Conservation (phyloP, 1,140 invertebrate genomes). For the Campoletis sonorensis region DNA sequence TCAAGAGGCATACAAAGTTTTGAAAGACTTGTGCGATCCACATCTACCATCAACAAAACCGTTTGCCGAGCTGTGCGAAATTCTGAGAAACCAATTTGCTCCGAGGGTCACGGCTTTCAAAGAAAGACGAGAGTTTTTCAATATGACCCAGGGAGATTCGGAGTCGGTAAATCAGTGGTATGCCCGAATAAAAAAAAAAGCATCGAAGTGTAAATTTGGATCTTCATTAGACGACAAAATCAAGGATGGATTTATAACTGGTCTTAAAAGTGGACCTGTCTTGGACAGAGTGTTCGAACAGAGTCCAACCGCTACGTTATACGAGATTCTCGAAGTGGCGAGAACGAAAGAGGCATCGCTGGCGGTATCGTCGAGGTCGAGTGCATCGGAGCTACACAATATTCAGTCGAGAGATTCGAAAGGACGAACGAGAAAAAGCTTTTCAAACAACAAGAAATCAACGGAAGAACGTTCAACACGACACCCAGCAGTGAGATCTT, state of each 20-base stretch:
- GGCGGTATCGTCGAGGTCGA: conserved; percentile 47
- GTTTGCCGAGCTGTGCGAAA: conserved; percentile 50
- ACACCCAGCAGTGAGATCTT: not conserved
- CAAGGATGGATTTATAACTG: conserved; percentile 61
- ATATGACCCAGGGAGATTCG: conserved; percentile 42
- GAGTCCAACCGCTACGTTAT: conserved; percentile 49
- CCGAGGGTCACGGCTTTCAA: conserved; percentile 49
- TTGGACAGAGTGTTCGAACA: conserved; percentile 59
- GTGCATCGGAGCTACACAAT: conserved; percentile 41
- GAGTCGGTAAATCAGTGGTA: conserved; percentile 54
- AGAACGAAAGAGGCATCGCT: conserved; percentile 58
- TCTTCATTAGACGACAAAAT: conserved; percentile 51
- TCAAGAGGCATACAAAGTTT: conserved; percentile 50
- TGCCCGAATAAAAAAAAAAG: conserved; percentile 49
- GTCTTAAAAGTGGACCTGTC: conserved; percentile 50
- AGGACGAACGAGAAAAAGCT: not conserved
- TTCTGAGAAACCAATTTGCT: conserved; percentile 54
- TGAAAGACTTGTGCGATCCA: conserved; percentile 55
- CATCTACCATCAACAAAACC: conserved; percentile 42
- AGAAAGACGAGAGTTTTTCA: conserved; percentile 53
- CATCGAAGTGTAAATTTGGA: conserved; percentile 52
- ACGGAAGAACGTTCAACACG: not conserved
- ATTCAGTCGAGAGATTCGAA: conserved; percentile 23
- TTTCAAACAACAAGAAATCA: not conserved
- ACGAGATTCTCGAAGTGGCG: conserved; percentile 52